A percentile compares a stretch with the other conserved stretches of the same genome.
These are phyloP conservation scores for Enoplosus armatus DNA, from an alignment of 2,797 vertebrate genomes.

Conservation along the genomic window DNA sequence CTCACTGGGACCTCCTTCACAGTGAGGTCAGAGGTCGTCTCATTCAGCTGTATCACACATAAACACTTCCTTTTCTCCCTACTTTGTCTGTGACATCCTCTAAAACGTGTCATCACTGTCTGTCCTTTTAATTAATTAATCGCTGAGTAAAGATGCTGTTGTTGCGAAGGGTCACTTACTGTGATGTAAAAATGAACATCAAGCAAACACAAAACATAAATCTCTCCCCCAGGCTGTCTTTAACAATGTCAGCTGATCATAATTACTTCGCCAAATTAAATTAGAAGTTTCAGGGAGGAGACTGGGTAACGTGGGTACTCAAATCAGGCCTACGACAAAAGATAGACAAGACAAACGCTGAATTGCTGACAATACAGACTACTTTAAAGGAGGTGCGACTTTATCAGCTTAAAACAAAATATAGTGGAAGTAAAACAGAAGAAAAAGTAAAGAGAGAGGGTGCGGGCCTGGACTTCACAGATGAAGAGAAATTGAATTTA, in stretches of 20 bases:
- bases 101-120: not conserved
- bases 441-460: not conserved
- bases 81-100: not conserved
- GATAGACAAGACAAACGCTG: conserved; percentile 20
- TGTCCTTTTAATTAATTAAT: not conserved
- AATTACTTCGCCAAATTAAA: conserved; percentile 58
- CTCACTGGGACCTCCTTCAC: not conserved
- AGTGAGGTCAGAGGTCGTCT: not conserved
- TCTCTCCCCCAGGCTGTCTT: not conserved
- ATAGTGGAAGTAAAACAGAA: not conserved
- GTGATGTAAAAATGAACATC: not conserved
- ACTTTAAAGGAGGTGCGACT: not conserved
- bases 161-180: not conserved
- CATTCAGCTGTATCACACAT: not conserved
- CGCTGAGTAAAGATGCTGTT: not conserved
- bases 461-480: conserved; percentile 15
- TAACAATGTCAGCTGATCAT: conserved; percentile 54
- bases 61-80: not conserved
- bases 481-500: conserved; percentile 32
- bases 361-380: conserved; percentile 3
- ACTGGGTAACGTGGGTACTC: not conserved
- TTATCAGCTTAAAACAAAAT: not conserved
- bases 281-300: conserved; percentile 57
- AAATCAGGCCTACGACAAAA: not conserved
- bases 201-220: not conserved